phyloP scores from a whole-genome alignment of 1,140 invertebrate genomes.

The Pogonomyrmex californicus region DNA sequence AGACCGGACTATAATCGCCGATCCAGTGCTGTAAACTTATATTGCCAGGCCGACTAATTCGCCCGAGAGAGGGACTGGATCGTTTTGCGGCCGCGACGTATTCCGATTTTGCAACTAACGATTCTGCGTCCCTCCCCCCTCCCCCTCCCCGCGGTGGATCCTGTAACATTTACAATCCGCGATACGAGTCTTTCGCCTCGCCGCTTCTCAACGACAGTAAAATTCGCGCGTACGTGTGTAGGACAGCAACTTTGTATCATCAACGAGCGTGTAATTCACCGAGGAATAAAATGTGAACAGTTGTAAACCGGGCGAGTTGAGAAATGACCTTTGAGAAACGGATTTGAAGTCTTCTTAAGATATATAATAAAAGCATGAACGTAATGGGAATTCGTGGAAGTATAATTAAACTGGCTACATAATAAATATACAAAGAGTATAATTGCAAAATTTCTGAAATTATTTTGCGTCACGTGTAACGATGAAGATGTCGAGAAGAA shows the following conservation, averaged over 20 bases:
- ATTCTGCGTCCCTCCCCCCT: constrained; percentile 44
- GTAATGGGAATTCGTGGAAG: not conserved
- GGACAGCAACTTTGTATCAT: constrained; percentile 46
- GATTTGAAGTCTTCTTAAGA: not conserved
- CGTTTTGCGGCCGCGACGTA: constrained; percentile 47
- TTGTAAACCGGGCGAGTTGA: constrained; percentile 32
- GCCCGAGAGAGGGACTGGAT: constrained; percentile 47
- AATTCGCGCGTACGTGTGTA: not conserved
- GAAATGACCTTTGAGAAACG: not conserved
- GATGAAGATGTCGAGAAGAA: not conserved
- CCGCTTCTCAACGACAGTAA: constrained; percentile 35
- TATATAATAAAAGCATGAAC: not conserved
- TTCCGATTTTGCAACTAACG: constrained; percentile 62
- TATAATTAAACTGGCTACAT: not conserved
- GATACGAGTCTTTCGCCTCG: constrained; percentile 51
- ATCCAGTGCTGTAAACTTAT: constrained; percentile 77
- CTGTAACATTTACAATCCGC: constrained; percentile 51
- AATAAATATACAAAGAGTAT: too few relatives aligned
- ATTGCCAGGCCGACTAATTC: constrained; percentile 67
- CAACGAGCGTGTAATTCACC: constrained; percentile 23
- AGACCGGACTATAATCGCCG: constrained; percentile 77
- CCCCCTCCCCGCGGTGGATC: constrained; percentile 36
- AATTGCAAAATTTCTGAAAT: not conserved
- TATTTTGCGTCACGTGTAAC: not conserved
- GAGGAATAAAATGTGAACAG: constrained; percentile 28